These are phyloP conservation scores for Trissonchulus sp. DNA, from an alignment of 2,888 invertebrate species.

Conservation along the genomic window DNA sequence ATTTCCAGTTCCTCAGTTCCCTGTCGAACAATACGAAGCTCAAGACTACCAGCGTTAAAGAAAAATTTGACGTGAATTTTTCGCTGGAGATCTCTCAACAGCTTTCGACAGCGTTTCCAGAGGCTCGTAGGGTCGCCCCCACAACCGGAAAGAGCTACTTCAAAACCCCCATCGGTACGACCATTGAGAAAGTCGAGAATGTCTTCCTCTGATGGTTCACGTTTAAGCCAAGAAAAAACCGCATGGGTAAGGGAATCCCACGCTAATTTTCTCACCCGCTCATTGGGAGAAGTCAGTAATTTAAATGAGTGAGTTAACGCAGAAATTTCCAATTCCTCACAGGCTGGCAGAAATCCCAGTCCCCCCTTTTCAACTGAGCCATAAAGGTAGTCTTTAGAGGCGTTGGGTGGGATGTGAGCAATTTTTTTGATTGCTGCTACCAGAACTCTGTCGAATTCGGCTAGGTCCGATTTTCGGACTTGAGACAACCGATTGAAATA, in stretches of 20 bases:
- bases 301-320: background rate
- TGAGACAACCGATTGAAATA: constrained; percentile 17
- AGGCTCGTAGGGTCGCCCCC: background rate
- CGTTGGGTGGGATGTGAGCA: constrained; percentile 29
- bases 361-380: constrained; percentile 29
- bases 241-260: background rate
- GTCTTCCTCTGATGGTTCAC: constrained; percentile 21
- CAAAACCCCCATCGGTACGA: background rate
- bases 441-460: constrained; percentile 28
- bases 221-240: background rate
- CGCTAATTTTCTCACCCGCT: background rate
- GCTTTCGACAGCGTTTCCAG: background rate
- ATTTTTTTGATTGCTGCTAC: constrained; percentile 27
- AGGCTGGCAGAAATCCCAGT: constrained; percentile 29
- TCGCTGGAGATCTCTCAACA: background rate
- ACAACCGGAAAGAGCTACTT: background rate
- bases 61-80: background rate
- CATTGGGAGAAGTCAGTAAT: background rate
- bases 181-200: background rate
- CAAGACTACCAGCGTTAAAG: background rate
- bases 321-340: constrained; percentile 34
- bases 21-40: background rate
- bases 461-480: constrained; percentile 30
- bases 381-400: constrained; percentile 36
- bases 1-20: too few relatives aligned